Evolutionary conservation across 2,888 invertebrate species (phyloP).

Genomic region (Ptilodon capucinus): DNA sequence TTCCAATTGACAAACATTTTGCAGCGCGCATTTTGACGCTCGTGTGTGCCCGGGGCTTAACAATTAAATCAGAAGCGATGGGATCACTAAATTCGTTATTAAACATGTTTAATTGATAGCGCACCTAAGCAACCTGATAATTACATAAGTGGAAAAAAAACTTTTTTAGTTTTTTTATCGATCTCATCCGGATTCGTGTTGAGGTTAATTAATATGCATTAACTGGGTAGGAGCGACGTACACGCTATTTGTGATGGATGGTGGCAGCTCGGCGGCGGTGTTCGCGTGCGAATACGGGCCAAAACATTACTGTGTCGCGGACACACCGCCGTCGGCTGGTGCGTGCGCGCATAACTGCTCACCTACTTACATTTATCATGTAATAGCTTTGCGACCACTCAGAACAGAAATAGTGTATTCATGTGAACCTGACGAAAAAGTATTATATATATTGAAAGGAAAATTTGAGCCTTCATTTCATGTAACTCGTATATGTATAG

Average conservation of each 20-base stretch:
- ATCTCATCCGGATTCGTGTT: background rate
- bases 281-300: constrained; percentile 16
- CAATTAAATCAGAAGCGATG: too few relatives aligned
- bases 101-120: too few relatives aligned
- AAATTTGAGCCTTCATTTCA: too few relatives aligned
- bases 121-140: too few relatives aligned
- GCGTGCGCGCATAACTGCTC: constrained; percentile 10
- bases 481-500: too few relatives aligned
- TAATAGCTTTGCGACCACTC: constrained; percentile 5
- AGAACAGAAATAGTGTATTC: background rate
- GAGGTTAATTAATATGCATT: background rate
- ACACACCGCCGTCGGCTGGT: background rate
- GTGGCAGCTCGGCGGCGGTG: constrained; percentile 6
- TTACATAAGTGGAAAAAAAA: too few relatives aligned
- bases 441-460: background rate
- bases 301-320: constrained; percentile 11
- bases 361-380: constrained; percentile 25
- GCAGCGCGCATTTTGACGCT: too few relatives aligned
- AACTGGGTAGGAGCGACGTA: background rate
- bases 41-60: too few relatives aligned
- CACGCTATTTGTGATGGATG: constrained; percentile 16
- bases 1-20: too few relatives aligned
- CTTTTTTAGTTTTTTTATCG: background rate
- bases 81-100: too few relatives aligned
- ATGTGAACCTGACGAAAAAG: background rate